Base-by-base conservation (phyloP, 1,140 invertebrate species). In the Vanessa atalanta region DNA sequence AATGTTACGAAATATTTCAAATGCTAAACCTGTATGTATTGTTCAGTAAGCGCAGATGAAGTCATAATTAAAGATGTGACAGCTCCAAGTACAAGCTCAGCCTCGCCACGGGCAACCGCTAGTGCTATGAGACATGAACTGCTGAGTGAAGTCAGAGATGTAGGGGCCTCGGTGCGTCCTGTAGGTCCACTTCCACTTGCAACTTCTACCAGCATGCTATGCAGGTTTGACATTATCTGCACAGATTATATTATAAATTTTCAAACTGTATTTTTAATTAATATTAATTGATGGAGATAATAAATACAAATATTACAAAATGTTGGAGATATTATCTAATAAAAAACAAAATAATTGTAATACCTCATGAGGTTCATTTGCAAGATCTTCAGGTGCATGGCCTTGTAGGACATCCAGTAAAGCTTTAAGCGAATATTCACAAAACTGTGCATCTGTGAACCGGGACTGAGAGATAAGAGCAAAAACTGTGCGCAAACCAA, bases 331-430 rank as follows among this genome's bases (percentile, higher is more conserved):
- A 57, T 23, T 43, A 26, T 26, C 6, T 23, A 57, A 57, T 0
- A 23, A 2, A 15, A 50, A 50, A 50, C 1, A 50, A 6, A n/a
- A 15, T 6, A 15, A n/a, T 14, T 50, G 48, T 12, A 55, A 68
- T 83, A 93, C 92, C 71, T 93, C 88, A 63, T 73, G 76, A 8
- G 90, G 86, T 87, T 95, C 94, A 76, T 93, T 94, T 12, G 65
- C 72, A 13, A 87, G 94, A 79, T 96, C 96, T 94, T 98, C 97
- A 8, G 97, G 97, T 72, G 95, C 94, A 89, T 98, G 97, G 48
- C 97, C 97, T 93, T 99, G 98, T 66, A 99, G 93, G 72, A 99
- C 96, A 93, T 99, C 97, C 61, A 99, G 93, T 75, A 99, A 93
- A 20, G 98, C 97, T 81, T 95, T 94, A 12, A 99, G 91, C 47